These are phyloP conservation scores for Heliconius nattereri DNA, from an alignment of 1,140 invertebrate genomes.

Conservation along the genomic window DNA sequence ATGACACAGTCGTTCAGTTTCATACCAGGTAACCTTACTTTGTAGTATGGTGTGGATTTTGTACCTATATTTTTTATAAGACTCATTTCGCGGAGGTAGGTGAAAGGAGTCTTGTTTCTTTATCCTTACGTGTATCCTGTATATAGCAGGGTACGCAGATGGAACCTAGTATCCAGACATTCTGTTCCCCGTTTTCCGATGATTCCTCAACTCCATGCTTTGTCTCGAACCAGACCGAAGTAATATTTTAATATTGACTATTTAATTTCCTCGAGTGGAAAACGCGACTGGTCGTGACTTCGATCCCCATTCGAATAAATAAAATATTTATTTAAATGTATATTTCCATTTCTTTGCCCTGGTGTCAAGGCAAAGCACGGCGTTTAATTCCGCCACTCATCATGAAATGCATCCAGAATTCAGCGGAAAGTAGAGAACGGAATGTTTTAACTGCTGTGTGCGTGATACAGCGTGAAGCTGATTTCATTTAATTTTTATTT, in stretches of 20 bases:
- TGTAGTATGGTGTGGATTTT: constrained; percentile 32
- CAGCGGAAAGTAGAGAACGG: neutral
- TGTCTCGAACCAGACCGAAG: too few species aligned
- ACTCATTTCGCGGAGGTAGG: too few species aligned
- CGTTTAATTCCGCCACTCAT: neutral
- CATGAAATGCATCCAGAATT: neutral
- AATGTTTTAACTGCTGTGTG: neutral
- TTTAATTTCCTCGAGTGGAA: too few species aligned
- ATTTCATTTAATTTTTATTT: too few species aligned
- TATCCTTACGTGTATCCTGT: too few species aligned
- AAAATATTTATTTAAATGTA: neutral
- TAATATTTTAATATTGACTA: too few species aligned
- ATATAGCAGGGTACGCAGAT: too few species aligned
- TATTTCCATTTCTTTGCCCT: neutral
- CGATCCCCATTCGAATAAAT: neutral
- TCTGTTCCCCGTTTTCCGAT: too few species aligned
- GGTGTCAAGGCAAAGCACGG: neutral
- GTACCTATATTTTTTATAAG: neutral
- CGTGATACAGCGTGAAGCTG: neutral
- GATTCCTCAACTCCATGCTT: too few species aligned
- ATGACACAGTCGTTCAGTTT: constrained; percentile 88
- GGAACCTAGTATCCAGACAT: too few species aligned
- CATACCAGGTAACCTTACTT: constrained; percentile 63
- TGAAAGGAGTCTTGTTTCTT: too few species aligned
- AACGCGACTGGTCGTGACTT: neutral